Evolutionary conservation across 2,888 invertebrate genomes (phyloP).

Genomic region (Lasioglossum vierecki): DNA sequence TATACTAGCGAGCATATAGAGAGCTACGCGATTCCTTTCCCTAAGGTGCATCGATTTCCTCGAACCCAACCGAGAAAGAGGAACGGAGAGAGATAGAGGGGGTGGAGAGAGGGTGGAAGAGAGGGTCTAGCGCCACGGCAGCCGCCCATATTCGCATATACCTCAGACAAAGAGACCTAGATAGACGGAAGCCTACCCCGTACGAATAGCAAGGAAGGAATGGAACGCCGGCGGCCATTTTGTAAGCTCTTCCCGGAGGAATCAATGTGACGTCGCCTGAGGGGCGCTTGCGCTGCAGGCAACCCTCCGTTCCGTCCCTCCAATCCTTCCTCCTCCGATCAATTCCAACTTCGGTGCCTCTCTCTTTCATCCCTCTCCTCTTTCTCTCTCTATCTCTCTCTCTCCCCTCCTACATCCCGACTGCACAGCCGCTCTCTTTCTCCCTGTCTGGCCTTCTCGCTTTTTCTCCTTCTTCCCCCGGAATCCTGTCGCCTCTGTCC

Average conservation of each 20-base stretch:
- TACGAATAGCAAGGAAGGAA: slow-evolving; percentile 79
- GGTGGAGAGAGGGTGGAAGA: not conserved
- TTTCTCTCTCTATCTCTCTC: not conserved
- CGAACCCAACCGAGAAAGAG: slow-evolving; percentile 56
- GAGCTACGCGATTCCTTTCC: slow-evolving; percentile 73
- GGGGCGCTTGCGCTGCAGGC: slow-evolving; percentile 84
- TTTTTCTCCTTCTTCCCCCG: slow-evolving; percentile 9
- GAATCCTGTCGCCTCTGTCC: slow-evolving; percentile 8
- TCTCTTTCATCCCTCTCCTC: slow-evolving; percentile 32
- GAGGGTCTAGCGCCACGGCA: slow-evolving; percentile 48
- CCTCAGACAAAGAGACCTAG: slow-evolving; percentile 80
- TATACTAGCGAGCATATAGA: slow-evolving; percentile 60
- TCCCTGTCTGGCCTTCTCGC: not conserved
- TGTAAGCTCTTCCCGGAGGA: slow-evolving; percentile 84
- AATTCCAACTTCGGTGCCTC: slow-evolving; percentile 69
- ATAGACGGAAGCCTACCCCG: slow-evolving; percentile 77
- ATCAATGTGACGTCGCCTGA: slow-evolving; percentile 84
- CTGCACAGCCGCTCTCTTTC: slow-evolving; percentile 16
- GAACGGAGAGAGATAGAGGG: not conserved
- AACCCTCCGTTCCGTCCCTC: slow-evolving; percentile 76
- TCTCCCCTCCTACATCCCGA: not conserved
- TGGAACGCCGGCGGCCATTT: slow-evolving; percentile 84
- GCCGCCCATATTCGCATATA: slow-evolving; percentile 75
- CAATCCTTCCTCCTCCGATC: slow-evolving; percentile 78
- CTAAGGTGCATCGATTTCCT: slow-evolving; percentile 83